Conservation (phyloP, 2,113 vertebrate species). For the Stictonetta naevosa region DNA sequence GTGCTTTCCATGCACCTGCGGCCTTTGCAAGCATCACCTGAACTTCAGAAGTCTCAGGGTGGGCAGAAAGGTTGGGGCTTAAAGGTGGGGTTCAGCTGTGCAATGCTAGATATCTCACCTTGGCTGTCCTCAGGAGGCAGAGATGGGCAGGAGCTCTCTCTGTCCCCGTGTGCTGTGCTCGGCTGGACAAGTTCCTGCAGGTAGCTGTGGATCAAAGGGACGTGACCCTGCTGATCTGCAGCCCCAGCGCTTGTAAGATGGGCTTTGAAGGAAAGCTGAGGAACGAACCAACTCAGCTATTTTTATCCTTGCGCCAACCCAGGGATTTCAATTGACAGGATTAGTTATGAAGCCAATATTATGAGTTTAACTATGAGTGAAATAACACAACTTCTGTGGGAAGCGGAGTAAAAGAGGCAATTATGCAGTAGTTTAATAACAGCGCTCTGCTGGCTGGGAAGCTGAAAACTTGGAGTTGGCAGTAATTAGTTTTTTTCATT, state of each 20-base stretch:
- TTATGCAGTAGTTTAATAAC: slow-evolving; percentile 77
- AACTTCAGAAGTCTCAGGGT: not conserved
- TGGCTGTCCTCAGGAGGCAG: not conserved
- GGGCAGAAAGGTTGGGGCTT: not conserved
- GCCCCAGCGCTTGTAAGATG: not conserved
- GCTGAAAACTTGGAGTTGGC: slow-evolving; percentile 71
- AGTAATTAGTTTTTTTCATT: slow-evolving; percentile 75
- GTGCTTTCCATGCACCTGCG: not conserved
- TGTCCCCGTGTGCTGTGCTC: not conserved
- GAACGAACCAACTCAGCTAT: slow-evolving; percentile 25
- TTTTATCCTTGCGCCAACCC: slow-evolving; percentile 32
- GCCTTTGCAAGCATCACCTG: not conserved
- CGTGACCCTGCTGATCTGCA: not conserved
- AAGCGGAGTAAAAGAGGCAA: slow-evolving; percentile 70
- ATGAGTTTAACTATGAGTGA: slow-evolving; percentile 73
- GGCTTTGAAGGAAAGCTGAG: not conserved
- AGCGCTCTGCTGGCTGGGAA: slow-evolving; percentile 57
- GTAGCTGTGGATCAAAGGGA: not conserved
- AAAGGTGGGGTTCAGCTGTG: not conserved
- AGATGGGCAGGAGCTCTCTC: not conserved
- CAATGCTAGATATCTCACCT: not conserved
- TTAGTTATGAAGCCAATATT: slow-evolving; percentile 73
- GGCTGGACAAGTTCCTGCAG: not conserved
- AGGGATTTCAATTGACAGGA: slow-evolving; percentile 72
- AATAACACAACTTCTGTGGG: slow-evolving; percentile 76